Evolutionary conservation across 2,888 invertebrate genomes (phyloP), one percentile per base, ranked within the genome.

Genomic region (Lepidochrysops patricia): DNA sequence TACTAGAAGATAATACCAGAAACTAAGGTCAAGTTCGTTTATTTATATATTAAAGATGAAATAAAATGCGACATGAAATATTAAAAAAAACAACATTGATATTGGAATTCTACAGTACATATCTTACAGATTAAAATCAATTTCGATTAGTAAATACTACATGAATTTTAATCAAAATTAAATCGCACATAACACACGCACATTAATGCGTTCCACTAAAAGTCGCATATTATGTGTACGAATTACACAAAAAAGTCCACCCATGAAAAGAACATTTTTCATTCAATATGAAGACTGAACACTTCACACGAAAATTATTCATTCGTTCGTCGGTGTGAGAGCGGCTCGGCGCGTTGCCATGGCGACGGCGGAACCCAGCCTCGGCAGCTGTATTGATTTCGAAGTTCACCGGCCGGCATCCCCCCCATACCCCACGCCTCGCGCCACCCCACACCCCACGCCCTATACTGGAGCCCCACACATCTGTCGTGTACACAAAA

Each of bases 361-460:
- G 78, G 81, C 76, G 67, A 89, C 89, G 76, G 73, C 79, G 76
- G 73, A 82, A 75, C 84, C 82, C 85, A 29, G 29, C 29, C 27
- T 29, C 54, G 82, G 90, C 89, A 90, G 92, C 89, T 90, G 87
- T 90, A 91, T 91, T 88, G 90, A 88, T 90, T 88, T 90, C 82
- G 89, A 83, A 75, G 88, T 86, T 87, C 85, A 84, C 76, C 86
- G 85, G 76, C 87, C 84, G 80, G 68, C 72, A 9, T 6, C 19
- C 43, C 43, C 43, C 68, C 12, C 66, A 73, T 72, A 68, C 73
- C 67, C 67, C 73, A 69, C 72, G 65, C 66, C 68, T 69, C 61
- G 64, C 70, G 67, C 70, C 63, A 66, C 65, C 60, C 64, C 67
- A 5, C 2, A 15, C 68, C 13, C 66, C 72, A 72, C 68, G 72